phyloP scores from a whole-genome alignment of 2,113 vertebrate species.

The Athene noctua region DNA sequence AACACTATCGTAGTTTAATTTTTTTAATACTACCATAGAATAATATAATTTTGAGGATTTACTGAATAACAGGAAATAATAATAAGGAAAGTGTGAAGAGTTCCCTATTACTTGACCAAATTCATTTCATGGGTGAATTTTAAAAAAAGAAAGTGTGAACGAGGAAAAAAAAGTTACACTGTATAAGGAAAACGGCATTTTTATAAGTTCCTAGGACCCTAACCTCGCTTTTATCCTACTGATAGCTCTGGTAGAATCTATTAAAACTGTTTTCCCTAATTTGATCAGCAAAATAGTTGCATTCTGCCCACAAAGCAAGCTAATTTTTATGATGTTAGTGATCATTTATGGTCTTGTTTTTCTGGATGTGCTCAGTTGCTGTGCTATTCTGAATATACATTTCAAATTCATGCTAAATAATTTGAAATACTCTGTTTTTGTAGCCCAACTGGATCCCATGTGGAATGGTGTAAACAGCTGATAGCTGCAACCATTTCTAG shows the following conservation, averaged over 20 bases:
- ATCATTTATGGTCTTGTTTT: neutral
- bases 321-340: neutral
- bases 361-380: neutral
- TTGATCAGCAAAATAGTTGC: neutral
- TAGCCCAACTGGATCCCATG: conserved; percentile 93
- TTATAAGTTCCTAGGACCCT: neutral
- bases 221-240: neutral
- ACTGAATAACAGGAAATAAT: neutral
- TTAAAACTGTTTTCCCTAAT: neutral
- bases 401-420: neutral
- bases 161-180: neutral
- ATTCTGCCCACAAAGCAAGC: neutral
- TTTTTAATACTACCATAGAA: neutral
- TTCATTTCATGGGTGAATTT: neutral
- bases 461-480: conserved; percentile 98
- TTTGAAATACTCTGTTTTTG: conserved; percentile 44
- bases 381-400: neutral
- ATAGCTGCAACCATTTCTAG: conserved; percentile 98
- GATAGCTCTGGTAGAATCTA: neutral
- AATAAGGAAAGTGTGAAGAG: neutral
- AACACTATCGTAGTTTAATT: neutral
- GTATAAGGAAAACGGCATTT: neutral
- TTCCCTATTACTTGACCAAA: neutral
- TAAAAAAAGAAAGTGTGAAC: neutral
- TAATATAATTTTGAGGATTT: neutral